Evolutionary conservation across 2,113 vertebrate genomes (phyloP).

Genomic region (Benitochromis conjunctus): DNA sequence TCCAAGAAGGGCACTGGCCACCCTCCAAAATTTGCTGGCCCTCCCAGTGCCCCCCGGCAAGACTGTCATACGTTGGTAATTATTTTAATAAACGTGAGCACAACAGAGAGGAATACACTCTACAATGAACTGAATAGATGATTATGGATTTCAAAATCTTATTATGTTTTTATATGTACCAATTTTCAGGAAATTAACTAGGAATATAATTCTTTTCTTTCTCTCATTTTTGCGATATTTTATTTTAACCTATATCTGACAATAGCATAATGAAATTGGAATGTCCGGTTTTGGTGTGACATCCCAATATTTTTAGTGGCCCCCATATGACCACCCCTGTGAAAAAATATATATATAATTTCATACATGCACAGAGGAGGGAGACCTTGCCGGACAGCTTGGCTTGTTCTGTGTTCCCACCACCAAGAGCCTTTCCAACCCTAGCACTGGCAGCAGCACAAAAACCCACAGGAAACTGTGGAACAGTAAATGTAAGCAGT

Average conservation of each 20-base stretch:
- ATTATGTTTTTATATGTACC: background rate
- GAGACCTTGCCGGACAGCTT: constrained; percentile 73
- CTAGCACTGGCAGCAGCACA: constrained; percentile 77
- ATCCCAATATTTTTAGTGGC: background rate
- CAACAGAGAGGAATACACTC: background rate
- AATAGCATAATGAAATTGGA: background rate
- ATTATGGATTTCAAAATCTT: background rate
- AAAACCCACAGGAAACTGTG: constrained; percentile 81
- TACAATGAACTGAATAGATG: background rate
- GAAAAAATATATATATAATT: background rate
- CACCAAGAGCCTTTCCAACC: constrained; percentile 85
- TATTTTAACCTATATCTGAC: background rate
- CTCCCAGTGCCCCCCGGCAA: background rate
- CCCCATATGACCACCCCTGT: background rate
- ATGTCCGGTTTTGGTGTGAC: background rate
- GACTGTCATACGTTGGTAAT: background rate
- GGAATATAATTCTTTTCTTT: background rate
- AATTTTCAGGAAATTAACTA: background rate
- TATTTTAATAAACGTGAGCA: background rate
- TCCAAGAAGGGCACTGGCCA: background rate
- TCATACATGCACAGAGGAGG: constrained; percentile 74
- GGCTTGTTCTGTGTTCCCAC: constrained; percentile 75
- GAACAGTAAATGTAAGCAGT: background rate
- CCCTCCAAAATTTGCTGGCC: background rate
- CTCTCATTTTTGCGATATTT: background rate